Base-by-base conservation (phyloP, 2,113 vertebrate genomes). In the Ictalurus furcatus region DNA sequence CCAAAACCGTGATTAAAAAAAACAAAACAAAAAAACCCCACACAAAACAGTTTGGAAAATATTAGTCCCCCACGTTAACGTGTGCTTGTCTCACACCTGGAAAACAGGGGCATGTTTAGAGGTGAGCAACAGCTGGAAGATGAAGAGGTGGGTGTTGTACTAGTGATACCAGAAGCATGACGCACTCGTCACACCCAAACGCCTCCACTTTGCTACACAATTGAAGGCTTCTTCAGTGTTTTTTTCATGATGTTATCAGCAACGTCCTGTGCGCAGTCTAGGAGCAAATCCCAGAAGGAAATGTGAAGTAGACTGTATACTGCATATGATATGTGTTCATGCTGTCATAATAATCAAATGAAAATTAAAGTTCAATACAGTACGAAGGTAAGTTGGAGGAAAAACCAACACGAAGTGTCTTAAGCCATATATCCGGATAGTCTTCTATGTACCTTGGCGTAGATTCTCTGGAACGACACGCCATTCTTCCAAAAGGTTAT, bases 151-250 rank as follows among this genome's bases (percentile, higher is more conserved):
- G 84, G 90, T 56, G 86, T 85, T 83, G 59, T 25, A 59, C 25
- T 8, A 80, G 74, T 85, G 90, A 91, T 91, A 85, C 91, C 88
- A 89, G 65, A 91, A 86, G 67, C 59, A 89, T 91, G 90, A 92
- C 88, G 73, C 89, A 92, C 81, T 74, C 58, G 86, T 87, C 89
- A 76, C 91, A 67, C 89, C 88, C 88, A 76, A 61, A 76, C 88
- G 63, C 80, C 83, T 79, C 89, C 85, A 85, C 84, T 83, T 87
- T 73, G 83, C 84, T 78, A 89, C 84, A 86, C 83, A 92, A 85
- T 86, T 30, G 23, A 87, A 59, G 80, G 84, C 85, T 83, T 80
- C 52, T 87, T 89, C 63, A 58, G 44, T 73, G 69, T 89, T 88
- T 48, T 48, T 48, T 69, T 76, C 28, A 54, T 85, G 74, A 86